These are phyloP conservation scores for Xenotilapia longispinis DNA, from an alignment of 2,113 vertebrate genomes.

Conservation along the genomic window DNA sequence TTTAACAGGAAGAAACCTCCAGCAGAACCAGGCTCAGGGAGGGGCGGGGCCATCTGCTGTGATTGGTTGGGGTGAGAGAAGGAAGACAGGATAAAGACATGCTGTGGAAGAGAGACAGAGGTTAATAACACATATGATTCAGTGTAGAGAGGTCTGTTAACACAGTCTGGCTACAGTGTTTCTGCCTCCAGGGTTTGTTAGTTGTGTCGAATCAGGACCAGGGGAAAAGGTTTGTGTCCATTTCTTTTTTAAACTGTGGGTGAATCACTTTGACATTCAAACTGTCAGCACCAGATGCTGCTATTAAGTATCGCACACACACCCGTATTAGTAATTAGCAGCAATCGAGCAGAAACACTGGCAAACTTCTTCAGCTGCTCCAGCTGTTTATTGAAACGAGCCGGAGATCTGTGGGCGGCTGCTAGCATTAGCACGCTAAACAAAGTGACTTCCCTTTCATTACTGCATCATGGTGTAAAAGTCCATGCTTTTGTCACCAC, in stretches of 20 bases:
- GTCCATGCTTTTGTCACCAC: neutral
- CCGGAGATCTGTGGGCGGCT: neutral
- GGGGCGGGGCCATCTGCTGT: neutral
- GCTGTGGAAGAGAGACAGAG: neutral
- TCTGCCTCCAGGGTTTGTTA: neutral
- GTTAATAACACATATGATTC: rapidly evolving
- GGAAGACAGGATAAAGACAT: neutral
- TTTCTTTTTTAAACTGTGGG: neutral
- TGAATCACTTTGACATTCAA: neutral
- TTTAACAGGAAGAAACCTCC: neutral
- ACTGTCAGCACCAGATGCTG: neutral
- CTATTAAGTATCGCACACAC: neutral
- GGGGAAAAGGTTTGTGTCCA: neutral
- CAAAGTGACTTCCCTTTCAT: neutral
- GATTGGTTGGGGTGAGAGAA: rapidly evolving
- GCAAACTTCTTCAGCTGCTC: neutral
- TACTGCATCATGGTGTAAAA: neutral
- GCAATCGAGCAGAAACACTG: neutral
- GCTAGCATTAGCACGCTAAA: neutral
- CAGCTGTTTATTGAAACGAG: neutral
- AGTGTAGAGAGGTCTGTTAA: neutral
- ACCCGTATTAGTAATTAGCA: neutral
- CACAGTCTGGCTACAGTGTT: neutral
- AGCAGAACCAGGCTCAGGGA: rapidly evolving
- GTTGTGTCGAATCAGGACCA: neutral